Evolutionary conservation across 2,888 invertebrate species (phyloP), one percentile per base, ranked within the genome.

Genomic region (Ormyrus pomaceus): DNA sequence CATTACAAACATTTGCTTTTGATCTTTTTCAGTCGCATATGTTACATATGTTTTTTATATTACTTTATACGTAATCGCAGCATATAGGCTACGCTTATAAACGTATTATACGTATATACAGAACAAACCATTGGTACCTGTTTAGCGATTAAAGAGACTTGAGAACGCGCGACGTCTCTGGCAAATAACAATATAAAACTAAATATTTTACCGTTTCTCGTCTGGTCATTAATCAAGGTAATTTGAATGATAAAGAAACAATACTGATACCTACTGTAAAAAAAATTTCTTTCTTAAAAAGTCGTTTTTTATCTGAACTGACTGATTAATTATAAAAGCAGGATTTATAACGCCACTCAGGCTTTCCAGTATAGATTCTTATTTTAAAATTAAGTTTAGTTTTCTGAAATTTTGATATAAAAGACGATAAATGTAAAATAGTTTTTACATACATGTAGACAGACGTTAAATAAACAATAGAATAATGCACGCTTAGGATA

Each of bases 1-100:
- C 70, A 78, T 76, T 88, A 87, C 86, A 88, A 87, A 88, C 87
- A 87, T 88, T 89, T 87, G 90, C 90, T 91, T 90, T 87, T 86
- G 46, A 71, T 79, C 84, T 86, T 87, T 88, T 87, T 86, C 83
- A 86, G 88, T 87, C 77, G 76, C 79, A 79, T 82, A 66, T 76
- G 56, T 81, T 75, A 65, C 66, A 69, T 84, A 85, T 84, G 83
- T 83, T 82, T 82, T 81, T 75, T 82, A 73, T 53, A 76, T 75
- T 77, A 64, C 68, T 61, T 80, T 80, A 73, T 83, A 82, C 65
- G 84, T 86, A 87, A 87, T 85, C 86, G 87, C 89, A 88, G 87
- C 87, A 87, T 64, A 87, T 88, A 89, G 88, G 88, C 88, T 87
- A 88, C 83, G 88, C 87, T 88, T 89, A 77, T 84, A 83, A 79